phyloP scores from a whole-genome alignment of 2,113 vertebrate genomes.

The Myotis lucifugus region DNA sequence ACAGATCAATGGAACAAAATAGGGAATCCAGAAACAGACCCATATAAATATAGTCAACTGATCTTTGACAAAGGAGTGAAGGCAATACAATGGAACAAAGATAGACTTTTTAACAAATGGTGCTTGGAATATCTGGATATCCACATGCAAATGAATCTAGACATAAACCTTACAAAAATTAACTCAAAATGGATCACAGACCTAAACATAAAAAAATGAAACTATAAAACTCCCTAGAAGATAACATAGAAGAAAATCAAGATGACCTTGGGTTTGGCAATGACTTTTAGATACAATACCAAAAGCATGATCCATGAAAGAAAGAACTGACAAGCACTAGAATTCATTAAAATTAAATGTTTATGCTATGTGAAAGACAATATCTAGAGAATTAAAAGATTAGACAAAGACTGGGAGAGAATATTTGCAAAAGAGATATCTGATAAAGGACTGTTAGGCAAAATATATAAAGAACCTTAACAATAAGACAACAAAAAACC shows the following conservation, averaged over 20 bases:
- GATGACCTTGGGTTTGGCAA: background rate
- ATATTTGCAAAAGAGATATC: background rate
- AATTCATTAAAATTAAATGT: background rate
- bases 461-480: background rate
- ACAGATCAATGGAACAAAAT: background rate
- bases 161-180: background rate
- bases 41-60: background rate
- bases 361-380: background rate
- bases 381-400: background rate
- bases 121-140: background rate
- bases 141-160: background rate
- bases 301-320: background rate
- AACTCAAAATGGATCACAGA: background rate
- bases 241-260: background rate
- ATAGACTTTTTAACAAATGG: background rate
- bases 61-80: background rate
- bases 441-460: background rate
- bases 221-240: background rate
- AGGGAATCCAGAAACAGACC: background rate
- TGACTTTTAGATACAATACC: background rate
- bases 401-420: background rate
- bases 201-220: background rate
- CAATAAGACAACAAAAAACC: background rate
- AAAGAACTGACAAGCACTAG: background rate
- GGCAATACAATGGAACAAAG: background rate